Base-by-base conservation (phyloP, 2,797 vertebrate species). In the Yasuhikotakia modesta region DNA sequence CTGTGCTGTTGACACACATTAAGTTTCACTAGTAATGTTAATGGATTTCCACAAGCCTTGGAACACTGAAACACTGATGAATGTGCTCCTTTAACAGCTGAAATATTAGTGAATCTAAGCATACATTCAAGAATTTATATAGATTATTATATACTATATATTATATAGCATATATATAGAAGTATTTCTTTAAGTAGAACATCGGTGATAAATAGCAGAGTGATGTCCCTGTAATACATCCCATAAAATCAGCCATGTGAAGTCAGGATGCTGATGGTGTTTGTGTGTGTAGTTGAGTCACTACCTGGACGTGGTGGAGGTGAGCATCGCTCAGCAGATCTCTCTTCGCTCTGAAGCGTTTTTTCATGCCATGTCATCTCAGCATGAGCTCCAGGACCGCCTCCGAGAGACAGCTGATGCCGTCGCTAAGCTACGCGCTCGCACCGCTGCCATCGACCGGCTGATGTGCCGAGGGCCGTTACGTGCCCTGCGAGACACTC, bases 351-450 rank as follows among this genome's bases (percentile, higher is more conserved):
- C 97, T 0, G 97, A 99, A 84, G 97, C 97, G 1, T 98, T 99
- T 88, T 99, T 99, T 85, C 97, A 99, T 82, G 97, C 98, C 88
- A 98, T 99, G 97, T 97, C 97, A 72, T 99, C 98, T 46, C 98
- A 99, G 90, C 96, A 96, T 19, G 95, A 99, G 84, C 93, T 99
- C 86, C 97, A 99, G 94, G 97, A 99, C 94, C 95, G 94, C 81
- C 94, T 99, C 91, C 94, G 90, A 86, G 94, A 96, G 91, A 98
- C 97, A 21, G 95, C 95, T 79, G 93, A 90, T 57, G 95, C 96
- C 63, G 96, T 98, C 81, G 92, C 95, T 66, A 90, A 94, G 76
- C 95, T 99, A 88, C 93, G 96, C 76, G 91, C 94, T 70, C 96
- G 95, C 71, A 98, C 95, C 11, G 92, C 95, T 67, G 89, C 92